Percentiles rank a stretch among this genome's conserved stretches.
Conservation (phyloP, 2,888 invertebrate species). For the Drosophila demipolita region DNA sequence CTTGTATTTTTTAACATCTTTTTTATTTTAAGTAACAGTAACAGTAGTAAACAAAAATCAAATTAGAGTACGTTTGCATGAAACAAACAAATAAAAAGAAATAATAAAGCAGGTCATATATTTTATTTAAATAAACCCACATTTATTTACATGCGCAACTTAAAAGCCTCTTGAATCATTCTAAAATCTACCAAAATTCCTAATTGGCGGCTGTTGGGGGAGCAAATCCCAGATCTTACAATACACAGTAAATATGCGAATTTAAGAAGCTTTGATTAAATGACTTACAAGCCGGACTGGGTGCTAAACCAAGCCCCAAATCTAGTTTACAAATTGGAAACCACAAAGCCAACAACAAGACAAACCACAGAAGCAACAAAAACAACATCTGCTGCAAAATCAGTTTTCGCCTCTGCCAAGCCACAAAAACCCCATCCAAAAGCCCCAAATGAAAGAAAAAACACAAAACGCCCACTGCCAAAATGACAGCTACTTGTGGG, state of each 20-base stretch:
- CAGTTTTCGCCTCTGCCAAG: constrained; percentile 59
- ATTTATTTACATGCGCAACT: neutral
- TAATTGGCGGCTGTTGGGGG: neutral
- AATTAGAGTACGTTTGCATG: neutral
- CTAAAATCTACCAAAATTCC: neutral
- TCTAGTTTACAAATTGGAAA: constrained; percentile 72
- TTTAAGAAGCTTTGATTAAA: constrained; percentile 58
- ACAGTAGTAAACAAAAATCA: too few species aligned
- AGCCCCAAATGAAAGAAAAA: constrained; percentile 11
- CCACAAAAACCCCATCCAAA: constrained; percentile 52
- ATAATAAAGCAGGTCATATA: neutral
- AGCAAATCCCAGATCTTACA: neutral
- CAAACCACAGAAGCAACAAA: constrained; percentile 59
- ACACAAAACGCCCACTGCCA: constrained; percentile 23
- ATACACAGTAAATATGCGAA: constrained; percentile 13
- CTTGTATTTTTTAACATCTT: neutral
- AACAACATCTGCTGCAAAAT: constrained; percentile 40
- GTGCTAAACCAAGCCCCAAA: constrained; percentile 51
- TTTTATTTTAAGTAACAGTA: neutral
- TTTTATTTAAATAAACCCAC: neutral
- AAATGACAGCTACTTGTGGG: constrained; percentile 9
- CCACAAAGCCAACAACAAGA: constrained; percentile 64
- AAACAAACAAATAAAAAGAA: neutral
- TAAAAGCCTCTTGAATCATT: neutral
- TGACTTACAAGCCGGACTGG: constrained; percentile 51